Evolutionary conservation across 2,113 vertebrate species (phyloP).

Genomic region (Phasianus colchicus): DNA sequence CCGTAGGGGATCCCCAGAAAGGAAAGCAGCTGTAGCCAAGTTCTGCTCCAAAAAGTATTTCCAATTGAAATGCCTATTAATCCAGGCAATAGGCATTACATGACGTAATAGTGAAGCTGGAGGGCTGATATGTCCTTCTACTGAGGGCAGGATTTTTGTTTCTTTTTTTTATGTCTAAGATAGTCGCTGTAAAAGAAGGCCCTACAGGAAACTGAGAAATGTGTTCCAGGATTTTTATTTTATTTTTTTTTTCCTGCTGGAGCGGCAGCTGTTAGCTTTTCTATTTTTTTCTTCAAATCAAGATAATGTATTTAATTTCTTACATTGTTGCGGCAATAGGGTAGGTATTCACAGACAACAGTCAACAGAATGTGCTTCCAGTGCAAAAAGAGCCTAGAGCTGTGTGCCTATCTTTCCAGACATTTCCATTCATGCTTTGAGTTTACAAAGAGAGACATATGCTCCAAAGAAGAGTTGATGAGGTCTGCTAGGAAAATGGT

Average conservation of each 20-base stretch:
- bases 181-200: slow-evolving; percentile 3
- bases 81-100: slow-evolving; percentile 52
- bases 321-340: neutral
- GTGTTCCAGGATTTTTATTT: slow-evolving; percentile 1
- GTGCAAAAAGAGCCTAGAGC: neutral
- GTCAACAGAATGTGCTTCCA: neutral
- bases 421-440: neutral
- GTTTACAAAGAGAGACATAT: neutral
- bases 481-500: neutral
- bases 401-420: neutral
- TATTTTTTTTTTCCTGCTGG: neutral
- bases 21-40: slow-evolving; percentile 60
- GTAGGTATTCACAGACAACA: neutral
- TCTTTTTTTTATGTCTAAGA: slow-evolving; percentile 1
- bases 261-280: neutral
- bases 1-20: slow-evolving; percentile 62
- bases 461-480: neutral
- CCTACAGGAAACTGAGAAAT: slow-evolving; percentile 21
- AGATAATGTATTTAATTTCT: slow-evolving; percentile 1
- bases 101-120: slow-evolving; percentile 39
- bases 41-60: slow-evolving; percentile 68
- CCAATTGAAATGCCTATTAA: slow-evolving; percentile 53
- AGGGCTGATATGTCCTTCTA: slow-evolving; percentile 60
- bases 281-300: neutral
- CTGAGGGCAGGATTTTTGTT: slow-evolving; percentile 2